Conservation (phyloP, 2,113 vertebrate species). For the Tetrao urogallus region DNA sequence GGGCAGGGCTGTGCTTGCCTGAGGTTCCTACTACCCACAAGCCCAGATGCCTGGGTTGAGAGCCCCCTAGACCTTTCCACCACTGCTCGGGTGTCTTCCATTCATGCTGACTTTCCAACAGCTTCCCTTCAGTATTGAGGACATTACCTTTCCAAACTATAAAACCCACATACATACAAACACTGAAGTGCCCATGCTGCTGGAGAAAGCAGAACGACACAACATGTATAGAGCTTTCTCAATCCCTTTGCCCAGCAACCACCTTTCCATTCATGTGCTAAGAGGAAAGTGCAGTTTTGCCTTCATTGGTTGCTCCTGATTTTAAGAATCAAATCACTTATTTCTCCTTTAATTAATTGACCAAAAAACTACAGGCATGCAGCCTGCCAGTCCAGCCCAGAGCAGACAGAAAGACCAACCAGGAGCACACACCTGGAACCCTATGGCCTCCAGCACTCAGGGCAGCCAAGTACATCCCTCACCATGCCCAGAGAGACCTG, state of each 20-base stretch:
- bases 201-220: background rate
- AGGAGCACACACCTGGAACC: background rate
- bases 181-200: background rate
- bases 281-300: background rate
- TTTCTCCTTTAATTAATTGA: background rate
- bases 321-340: background rate
- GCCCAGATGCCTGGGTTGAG: background rate
- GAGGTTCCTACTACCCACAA: background rate
- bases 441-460: background rate
- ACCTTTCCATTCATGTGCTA: accelerated
- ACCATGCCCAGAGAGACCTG: accelerated
- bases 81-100: background rate
- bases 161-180: background rate
- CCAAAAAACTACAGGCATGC: accelerated
- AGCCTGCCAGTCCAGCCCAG: background rate
- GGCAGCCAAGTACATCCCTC: accelerated
- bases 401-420: background rate
- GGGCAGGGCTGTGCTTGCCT: background rate
- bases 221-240: background rate
- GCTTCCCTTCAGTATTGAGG: background rate
- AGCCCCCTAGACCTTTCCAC: background rate
- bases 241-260: background rate
- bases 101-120: background rate
- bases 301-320: background rate
- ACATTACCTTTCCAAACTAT: background rate